Conservation (phyloP, 1,140 invertebrate species). For the Zaprionus ghesquierei region DNA sequence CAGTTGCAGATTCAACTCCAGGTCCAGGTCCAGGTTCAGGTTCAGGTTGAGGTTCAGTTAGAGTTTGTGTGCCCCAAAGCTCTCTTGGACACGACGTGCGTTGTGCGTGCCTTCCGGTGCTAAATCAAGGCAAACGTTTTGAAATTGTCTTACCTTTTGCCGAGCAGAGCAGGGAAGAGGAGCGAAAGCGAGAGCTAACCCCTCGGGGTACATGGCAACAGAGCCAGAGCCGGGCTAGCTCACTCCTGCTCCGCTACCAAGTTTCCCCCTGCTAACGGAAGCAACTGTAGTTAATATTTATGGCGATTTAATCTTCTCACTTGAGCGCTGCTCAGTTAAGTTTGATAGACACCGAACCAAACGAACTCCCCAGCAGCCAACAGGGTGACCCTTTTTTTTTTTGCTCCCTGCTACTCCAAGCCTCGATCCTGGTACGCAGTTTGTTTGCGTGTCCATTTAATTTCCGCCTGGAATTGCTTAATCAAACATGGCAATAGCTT, state of each 20-base stretch:
- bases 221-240: too few species aligned
- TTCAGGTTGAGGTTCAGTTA: too few species aligned
- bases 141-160: conserved; percentile 73
- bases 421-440: conserved; percentile 29
- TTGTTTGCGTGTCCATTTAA: conserved; percentile 81
- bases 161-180: not conserved
- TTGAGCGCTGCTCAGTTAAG: conserved; percentile 77
- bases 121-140: conserved; percentile 78
- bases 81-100: conserved; percentile 53
- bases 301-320: conserved; percentile 81
- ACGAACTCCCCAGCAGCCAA: conserved; percentile 14
- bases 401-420: not conserved
- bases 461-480: conserved; percentile 79
- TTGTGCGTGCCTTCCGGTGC: conserved; percentile 77
- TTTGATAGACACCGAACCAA: conserved; percentile 63
- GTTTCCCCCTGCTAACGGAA: conserved; percentile 20
- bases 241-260: not conserved
- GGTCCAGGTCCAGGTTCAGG: not conserved
- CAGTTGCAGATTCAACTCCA: not conserved
- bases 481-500: conserved; percentile 60
- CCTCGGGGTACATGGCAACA: not conserved
- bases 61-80: not conserved
- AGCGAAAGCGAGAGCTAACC: not conserved
- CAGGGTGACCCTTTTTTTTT: conserved; percentile 63
- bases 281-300: conserved; percentile 81